Percentiles rank a stretch among this genome's conserved stretches.
These are phyloP conservation scores for Nipponacmea schrenckii DNA, from an alignment of 2,888 invertebrate species.

Conservation along the genomic window DNA sequence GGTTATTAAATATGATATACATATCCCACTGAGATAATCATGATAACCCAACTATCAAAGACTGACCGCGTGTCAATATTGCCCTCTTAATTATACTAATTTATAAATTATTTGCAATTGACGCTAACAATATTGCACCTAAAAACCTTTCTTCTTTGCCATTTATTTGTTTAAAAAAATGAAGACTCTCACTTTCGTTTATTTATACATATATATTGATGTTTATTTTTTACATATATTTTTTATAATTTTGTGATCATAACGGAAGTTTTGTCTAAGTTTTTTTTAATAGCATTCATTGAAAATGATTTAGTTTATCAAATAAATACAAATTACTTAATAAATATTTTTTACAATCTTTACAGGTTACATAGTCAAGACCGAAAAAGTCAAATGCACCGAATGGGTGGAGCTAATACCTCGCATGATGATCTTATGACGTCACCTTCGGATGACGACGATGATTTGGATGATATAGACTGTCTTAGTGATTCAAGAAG, in stretches of 20 bases:
- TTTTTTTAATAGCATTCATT: no score
- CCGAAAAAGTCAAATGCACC: background rate
- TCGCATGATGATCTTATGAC: slow-evolving; percentile 5
- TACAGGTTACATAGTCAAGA: slow-evolving; percentile 8
- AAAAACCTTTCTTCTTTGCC: background rate
- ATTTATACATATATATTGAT: no score
- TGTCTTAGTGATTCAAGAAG: slow-evolving; percentile 21
- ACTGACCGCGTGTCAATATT: slow-evolving; percentile 1
- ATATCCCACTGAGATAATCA: no score
- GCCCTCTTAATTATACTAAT: slow-evolving; percentile 4
- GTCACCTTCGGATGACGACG: slow-evolving; percentile 14
- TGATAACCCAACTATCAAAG: background rate
- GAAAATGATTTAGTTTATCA: no score
- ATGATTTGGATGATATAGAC: slow-evolving; percentile 15
- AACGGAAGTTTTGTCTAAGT: no score
- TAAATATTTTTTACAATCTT: background rate
- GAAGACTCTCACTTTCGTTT: no score
- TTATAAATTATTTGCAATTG: slow-evolving; percentile 2
- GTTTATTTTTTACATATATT: no score
- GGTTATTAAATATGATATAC: no score
- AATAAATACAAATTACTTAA: background rate
- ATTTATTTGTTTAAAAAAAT: background rate
- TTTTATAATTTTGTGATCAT: no score
- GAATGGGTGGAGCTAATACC: background rate
- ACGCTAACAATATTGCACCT: slow-evolving; percentile 3